Conservation (phyloP, 2,113 vertebrate species). For the Clarias gariepinus region DNA sequence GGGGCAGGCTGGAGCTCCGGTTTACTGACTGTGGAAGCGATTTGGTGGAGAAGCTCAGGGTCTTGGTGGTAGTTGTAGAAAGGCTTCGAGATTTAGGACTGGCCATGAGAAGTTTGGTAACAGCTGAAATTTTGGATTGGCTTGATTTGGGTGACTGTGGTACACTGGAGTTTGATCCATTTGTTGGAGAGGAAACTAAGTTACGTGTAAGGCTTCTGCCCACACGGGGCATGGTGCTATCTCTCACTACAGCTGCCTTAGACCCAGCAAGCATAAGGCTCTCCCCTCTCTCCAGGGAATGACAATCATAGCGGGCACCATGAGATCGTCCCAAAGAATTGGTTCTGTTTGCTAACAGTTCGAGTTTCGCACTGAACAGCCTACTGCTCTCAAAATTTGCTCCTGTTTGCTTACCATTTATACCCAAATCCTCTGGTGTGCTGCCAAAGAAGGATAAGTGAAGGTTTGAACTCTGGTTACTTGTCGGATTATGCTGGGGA, state of each 20-base stretch:
- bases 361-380: conserved; percentile 91
- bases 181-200: conserved; percentile 75
- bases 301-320: conserved; percentile 86
- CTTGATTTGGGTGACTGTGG: conserved; percentile 82
- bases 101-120: conserved; percentile 92
- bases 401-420: conserved; percentile 74
- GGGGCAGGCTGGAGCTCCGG: conserved; percentile 84
- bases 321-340: conserved; percentile 86
- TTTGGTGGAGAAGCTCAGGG: conserved; percentile 94
- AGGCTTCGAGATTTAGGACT: conserved; percentile 89
- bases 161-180: conserved; percentile 64
- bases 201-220: conserved; percentile 84
- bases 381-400: conserved; percentile 82
- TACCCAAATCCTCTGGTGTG: conserved; percentile 73
- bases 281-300: conserved; percentile 89
- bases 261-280: conserved; percentile 80
- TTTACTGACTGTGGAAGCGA: conserved; percentile 87
- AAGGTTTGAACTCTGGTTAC: conserved; percentile 58
- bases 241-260: conserved; percentile 75
- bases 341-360: conserved; percentile 88
- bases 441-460: conserved; percentile 65
- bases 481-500: conserved; percentile 77
- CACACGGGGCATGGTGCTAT: conserved; percentile 86
- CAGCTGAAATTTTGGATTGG: conserved; percentile 91
- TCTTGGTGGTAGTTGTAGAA: conserved; percentile 90